These are phyloP conservation scores for Neuroterus valhalla DNA, from an alignment of 1,140 invertebrate genomes.

Conservation along the genomic window DNA sequence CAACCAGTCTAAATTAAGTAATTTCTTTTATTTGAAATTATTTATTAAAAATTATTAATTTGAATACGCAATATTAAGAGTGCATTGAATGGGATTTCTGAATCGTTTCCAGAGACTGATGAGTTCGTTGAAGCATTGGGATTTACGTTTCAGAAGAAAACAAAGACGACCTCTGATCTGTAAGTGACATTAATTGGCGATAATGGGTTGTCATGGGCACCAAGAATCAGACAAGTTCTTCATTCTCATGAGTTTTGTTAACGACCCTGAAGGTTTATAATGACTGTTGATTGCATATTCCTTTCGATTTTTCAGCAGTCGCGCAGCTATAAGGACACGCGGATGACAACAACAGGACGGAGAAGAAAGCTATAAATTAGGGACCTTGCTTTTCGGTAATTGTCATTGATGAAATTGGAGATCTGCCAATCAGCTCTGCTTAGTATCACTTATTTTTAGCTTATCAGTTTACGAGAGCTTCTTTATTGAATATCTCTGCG, in stretches of 20 bases:
- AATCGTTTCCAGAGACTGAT: background rate
- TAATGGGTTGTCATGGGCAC: slow-evolving; percentile 53
- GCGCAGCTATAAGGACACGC: background rate
- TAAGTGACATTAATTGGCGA: slow-evolving; percentile 54
- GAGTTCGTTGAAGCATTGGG: background rate
- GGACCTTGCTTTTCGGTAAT: slow-evolving; percentile 46
- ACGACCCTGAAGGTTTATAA: slow-evolving; percentile 43
- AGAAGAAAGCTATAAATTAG: slow-evolving; percentile 51
- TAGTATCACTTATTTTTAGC: background rate
- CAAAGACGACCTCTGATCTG: slow-evolving; percentile 48
- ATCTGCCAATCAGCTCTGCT: slow-evolving; percentile 38
- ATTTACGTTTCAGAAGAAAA: slow-evolving; percentile 34
- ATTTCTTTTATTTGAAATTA: too few relatives aligned
- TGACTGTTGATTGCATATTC: slow-evolving; percentile 41
- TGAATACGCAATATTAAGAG: background rate
- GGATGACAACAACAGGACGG: slow-evolving; percentile 43
- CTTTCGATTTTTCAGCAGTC: background rate
- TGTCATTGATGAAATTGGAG: slow-evolving; percentile 54
- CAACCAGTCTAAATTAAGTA: too few relatives aligned
- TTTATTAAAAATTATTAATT: too few relatives aligned
- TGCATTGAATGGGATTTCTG: background rate
- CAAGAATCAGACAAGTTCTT: slow-evolving; percentile 52
- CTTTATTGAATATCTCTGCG: background rate
- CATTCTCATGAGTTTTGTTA: slow-evolving; percentile 51
- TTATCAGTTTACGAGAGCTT: background rate